Base-by-base conservation (phyloP, 2,888 invertebrate genomes). In the Germaria angustata region DNA sequence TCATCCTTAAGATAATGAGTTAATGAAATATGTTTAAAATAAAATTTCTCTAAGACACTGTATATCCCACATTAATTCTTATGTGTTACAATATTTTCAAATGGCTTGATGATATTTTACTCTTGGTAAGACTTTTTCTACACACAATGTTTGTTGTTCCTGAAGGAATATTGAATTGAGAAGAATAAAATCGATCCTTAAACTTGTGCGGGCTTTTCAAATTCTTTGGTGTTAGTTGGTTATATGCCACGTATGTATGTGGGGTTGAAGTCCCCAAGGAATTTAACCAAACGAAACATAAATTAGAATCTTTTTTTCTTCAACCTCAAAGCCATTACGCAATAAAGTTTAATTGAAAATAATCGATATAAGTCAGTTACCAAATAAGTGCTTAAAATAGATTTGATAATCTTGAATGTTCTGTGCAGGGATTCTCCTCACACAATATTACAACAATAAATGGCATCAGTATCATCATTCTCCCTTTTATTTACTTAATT, bases 101-200 rank as follows among this genome's bases (percentile, higher is more conserved):
- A 39, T 44, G 59, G 28, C 55, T 49, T 69, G n/a, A n/a, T 68
- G 13, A 63, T 49, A 63, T 46, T 72, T 34, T 44, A 28, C 13
- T 24, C 11, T 28, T 20, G 13, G 44, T 44, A 75, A 66, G 65
- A 73, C 59, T 73, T 80, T 13, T 73, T 36, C 66, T 44, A 73
- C 68, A 68, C 61, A 73, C 61, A 61, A 80, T 66, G 66, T 80
- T 73, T 80, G 51, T n/a, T n/a, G n/a, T n/a, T n/a, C n/a, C 79
- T 68, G 73, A 36, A 39, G 79, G 73, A 73, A 73, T 72, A 72
- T 79, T 72, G 72, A 72, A 59, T 59, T 59, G 57, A 68, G 72
- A 80, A 41, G 59, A 72, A 80, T 66, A 32, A 72, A 83, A 83
- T 73, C 44, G 78, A 75, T 78, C 72, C 72, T 32, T 36, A 39